These are phyloP conservation scores for Cephalopachus bancanus DNA, from an alignment of 2,797 vertebrate species.

Conservation along the genomic window DNA sequence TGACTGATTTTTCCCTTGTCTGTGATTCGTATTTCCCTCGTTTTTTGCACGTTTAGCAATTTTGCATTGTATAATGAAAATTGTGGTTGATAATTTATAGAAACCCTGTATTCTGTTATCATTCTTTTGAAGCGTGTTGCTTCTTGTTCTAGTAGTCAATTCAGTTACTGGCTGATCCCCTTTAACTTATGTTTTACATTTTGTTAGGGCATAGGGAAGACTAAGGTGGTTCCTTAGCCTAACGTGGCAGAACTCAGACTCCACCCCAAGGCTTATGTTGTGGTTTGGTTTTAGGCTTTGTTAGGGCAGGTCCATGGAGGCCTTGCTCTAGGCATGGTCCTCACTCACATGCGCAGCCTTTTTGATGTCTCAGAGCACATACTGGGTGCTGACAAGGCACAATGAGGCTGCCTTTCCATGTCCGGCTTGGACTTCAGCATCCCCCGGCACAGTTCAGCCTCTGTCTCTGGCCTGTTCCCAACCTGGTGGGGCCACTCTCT, in stretches of 20 bases:
- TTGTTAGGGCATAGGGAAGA: background rate
- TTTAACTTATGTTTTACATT: background rate
- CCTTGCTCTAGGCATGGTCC: background rate
- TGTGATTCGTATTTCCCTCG: background rate
- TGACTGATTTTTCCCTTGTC: background rate
- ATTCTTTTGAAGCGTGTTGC: background rate
- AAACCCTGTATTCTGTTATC: background rate
- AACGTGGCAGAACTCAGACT: background rate
- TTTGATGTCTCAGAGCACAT: background rate
- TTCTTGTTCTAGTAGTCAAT: background rate
- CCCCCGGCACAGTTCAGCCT: background rate
- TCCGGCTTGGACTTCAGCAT: background rate
- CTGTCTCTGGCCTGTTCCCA: background rate
- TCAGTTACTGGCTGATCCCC: background rate
- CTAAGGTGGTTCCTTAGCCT: background rate
- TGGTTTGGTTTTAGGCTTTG: background rate
- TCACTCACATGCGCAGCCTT: background rate
- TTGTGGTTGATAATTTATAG: background rate
- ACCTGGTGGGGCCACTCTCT: background rate
- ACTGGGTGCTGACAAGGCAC: background rate
- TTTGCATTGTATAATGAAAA: background rate
- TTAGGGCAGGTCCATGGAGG: background rate
- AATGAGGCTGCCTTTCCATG: background rate
- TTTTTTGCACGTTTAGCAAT: background rate
- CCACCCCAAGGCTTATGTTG: background rate